These are phyloP conservation scores for Nerophis lumbriciformis DNA, from an alignment of 2,113 vertebrate genomes.

Conservation along the genomic window DNA sequence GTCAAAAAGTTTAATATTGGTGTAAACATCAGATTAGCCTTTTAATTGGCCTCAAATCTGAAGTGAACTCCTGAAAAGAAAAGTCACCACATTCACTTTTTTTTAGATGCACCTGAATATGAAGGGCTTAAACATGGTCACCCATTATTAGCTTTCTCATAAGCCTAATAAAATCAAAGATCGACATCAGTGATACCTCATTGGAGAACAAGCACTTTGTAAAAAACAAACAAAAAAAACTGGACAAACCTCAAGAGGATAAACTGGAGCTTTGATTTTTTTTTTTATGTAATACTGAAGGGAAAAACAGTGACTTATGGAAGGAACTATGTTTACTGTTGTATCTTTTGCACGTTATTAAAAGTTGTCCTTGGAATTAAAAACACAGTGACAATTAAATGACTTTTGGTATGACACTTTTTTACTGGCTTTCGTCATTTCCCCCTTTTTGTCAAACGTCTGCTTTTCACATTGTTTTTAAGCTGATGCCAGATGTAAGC, in stretches of 20 bases:
- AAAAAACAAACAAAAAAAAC: constrained; percentile 5
- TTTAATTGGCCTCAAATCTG: too few species aligned
- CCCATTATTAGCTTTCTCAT: too few species aligned
- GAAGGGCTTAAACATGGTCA: too few species aligned
- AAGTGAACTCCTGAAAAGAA: too few species aligned
- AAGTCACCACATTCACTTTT: too few species aligned
- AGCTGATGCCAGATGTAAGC: constrained; percentile 75
- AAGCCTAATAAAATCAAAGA: too few species aligned
- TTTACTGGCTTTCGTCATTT: constrained; percentile 2
- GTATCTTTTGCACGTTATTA: constrained; percentile 15
- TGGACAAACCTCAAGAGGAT: constrained; percentile 37
- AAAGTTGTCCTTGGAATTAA: constrained; percentile 26
- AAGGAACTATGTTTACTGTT: background rate
- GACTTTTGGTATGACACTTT: constrained; percentile 10
- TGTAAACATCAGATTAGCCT: too few species aligned
- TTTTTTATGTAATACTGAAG: constrained; percentile 15
- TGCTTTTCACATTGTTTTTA: constrained; percentile 47
- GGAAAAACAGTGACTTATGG: background rate
- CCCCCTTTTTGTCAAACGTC: constrained; percentile 14
- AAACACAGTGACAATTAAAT: constrained; percentile 23
- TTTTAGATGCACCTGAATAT: too few species aligned
- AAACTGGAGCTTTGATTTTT: constrained; percentile 42
- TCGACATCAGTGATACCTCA: constrained; percentile 11
- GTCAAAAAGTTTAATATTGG: too few species aligned
- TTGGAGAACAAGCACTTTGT: constrained; percentile 38